Base-by-base conservation (phyloP, 2,888 invertebrate species). In the Meta bourneti region DNA sequence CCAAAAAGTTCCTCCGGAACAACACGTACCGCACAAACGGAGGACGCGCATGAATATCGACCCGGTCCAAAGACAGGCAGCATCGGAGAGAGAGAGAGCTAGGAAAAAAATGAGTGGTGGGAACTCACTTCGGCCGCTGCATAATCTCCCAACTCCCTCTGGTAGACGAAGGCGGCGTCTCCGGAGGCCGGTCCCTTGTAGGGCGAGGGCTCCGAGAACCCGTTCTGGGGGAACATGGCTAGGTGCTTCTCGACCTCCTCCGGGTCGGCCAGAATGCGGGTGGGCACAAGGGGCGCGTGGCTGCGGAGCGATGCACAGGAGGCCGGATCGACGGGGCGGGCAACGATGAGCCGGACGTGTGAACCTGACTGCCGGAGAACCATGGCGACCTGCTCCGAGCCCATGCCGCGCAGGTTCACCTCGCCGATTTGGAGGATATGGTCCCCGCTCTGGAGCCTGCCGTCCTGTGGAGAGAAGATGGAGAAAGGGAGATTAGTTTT, bases 381-480 rank as follows among this genome's bases (percentile, higher is more conserved):
- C 20, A 98, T 97, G 48, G 99, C 99, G 94, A 99, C 99, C 90
- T 96, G 96, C 95, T 99, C 99, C 86, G 98, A 98, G 93, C 98
- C 98, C 96, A 99, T 98, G 92, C 99, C 99, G 86, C 98, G 97
- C 94, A 99, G 96, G 95, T 98, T 98, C 94, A 99, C 98, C 94
- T 98, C 97, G 79, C 98, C 98, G 94, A 98, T 98, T 96, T 99
- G 99, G 94, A 99, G 96, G 94, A 99, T 97, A 95, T 99, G 99
- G 95, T 99, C 99, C 9, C 99, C 99, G 95, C 98, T 98, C 95
- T 98, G 98, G 93, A 99, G 96, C 85, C 99, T 96, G 93, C 97
- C 98, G 96, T 99, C 99, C 98, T 98, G 95, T 0, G 95, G 94
- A 92, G 93, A n/a, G 86, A 49, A 69, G 87, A n/a, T 5, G 51